These are phyloP conservation scores for Cantharis flavilabris DNA, from an alignment of 2,888 invertebrate genomes.

Conservation along the genomic window DNA sequence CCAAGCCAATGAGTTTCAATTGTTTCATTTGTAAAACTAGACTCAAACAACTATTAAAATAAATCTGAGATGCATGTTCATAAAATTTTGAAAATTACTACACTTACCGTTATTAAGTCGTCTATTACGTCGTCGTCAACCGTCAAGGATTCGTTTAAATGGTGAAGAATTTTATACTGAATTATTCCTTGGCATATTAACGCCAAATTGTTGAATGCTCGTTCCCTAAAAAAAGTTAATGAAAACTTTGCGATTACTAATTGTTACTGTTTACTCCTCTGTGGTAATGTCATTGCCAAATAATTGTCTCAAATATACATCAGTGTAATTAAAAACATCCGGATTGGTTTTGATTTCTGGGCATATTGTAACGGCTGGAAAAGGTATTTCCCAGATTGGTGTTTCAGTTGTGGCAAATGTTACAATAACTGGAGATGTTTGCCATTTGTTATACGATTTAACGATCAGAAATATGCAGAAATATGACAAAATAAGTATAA, in stretches of 20 bases:
- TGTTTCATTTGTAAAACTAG: background rate
- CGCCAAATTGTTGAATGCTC: background rate
- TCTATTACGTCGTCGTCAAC: background rate
- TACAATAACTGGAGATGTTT: conserved; percentile 74
- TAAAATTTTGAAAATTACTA: background rate
- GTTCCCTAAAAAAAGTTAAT: background rate
- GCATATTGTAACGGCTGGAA: conserved; percentile 54
- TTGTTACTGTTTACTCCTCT: background rate
- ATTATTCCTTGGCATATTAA: background rate
- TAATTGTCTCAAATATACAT: background rate
- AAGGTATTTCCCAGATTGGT: conserved; percentile 65
- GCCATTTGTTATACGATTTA: conserved; percentile 75
- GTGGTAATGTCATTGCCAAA: background rate
- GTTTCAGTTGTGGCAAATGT: conserved; percentile 77
- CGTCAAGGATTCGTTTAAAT: background rate
- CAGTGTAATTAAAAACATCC: conserved; percentile 63
- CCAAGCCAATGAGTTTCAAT: background rate
- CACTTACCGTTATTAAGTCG: background rate
- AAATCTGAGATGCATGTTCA: background rate
- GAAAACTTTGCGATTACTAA: background rate
- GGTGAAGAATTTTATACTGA: background rate
- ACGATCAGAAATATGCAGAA: background rate
- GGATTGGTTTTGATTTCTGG: conserved; percentile 66
- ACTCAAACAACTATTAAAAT: background rate
- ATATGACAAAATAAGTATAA: background rate